phyloP scores from a whole-genome alignment of 2,113 vertebrate species.

The Phaethornis superciliosus region DNA sequence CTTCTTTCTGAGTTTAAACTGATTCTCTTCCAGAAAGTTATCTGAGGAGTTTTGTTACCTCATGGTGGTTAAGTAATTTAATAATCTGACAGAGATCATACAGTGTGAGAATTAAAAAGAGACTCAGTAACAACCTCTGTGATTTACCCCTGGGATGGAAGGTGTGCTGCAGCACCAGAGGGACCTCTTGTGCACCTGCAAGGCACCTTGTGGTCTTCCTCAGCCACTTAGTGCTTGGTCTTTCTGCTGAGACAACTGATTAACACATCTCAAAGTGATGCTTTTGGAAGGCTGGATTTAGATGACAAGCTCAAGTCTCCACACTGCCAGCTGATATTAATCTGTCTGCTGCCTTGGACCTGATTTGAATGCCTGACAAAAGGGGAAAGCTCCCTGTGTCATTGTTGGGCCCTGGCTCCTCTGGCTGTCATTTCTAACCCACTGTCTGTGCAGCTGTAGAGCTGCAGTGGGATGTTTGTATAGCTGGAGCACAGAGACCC shows the following conservation, averaged over 20 bases:
- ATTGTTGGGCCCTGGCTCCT: neutral
- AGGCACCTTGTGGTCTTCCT: neutral
- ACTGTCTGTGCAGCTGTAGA: neutral
- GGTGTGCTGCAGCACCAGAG: neutral
- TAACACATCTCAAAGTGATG: neutral
- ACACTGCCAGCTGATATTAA: neutral
- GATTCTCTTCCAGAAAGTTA: neutral
- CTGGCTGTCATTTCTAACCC: neutral
- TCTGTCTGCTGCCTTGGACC: neutral
- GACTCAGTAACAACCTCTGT: neutral
- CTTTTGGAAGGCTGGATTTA: neutral
- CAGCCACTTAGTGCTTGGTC: neutral
- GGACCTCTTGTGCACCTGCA: neutral
- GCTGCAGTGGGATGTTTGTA: neutral
- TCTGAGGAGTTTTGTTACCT: neutral
- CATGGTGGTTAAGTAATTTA: neutral
- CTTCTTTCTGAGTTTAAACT: neutral
- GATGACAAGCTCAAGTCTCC: neutral
- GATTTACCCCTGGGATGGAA: neutral
- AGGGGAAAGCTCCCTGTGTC: neutral
- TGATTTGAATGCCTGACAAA: neutral
- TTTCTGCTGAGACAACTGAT: neutral
- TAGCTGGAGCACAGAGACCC: neutral
- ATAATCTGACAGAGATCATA: neutral
- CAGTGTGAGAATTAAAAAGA: neutral